phyloP scores from a whole-genome alignment of 2,797 vertebrate species.

The Tiaroga cobitis region DNA sequence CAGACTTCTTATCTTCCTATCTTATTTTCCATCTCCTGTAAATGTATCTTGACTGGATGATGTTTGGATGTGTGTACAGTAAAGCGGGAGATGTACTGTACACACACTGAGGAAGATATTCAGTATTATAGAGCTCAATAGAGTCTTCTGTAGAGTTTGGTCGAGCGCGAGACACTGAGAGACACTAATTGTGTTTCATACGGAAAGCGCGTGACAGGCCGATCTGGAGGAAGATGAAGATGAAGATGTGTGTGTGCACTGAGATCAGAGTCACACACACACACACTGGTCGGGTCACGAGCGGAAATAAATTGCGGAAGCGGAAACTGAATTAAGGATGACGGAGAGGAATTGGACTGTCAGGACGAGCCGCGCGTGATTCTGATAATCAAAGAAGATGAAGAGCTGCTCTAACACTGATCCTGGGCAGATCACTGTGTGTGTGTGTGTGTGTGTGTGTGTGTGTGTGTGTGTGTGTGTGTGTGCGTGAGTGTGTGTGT shows the following conservation, averaged over 20 bases:
- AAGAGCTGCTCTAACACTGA: conserved; percentile 35
- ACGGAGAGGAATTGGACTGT: conserved; percentile 77
- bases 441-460: conserved; percentile 32
- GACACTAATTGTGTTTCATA: neutral
- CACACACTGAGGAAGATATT: neutral
- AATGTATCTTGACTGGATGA: neutral
- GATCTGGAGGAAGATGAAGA: neutral
- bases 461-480: too few species aligned
- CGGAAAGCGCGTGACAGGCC: neutral
- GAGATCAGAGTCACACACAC: conserved; percentile 50
- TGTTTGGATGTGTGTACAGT: neutral
- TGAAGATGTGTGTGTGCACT: neutral
- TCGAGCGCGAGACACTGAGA: neutral
- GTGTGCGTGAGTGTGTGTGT: too few species aligned
- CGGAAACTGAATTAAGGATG: conserved; percentile 76
- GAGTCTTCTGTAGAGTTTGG: neutral
- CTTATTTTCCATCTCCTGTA: too few species aligned
- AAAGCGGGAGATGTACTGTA: neutral
- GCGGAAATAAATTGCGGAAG: conserved; percentile 74
- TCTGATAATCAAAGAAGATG: conserved; percentile 72
- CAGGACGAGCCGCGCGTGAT: conserved; percentile 66
- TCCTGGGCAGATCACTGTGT: neutral
- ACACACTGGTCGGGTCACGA: conserved; percentile 66
- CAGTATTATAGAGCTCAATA: neutral
- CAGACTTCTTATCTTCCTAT: too few species aligned